Evolutionary conservation across 2,888 invertebrate genomes (phyloP), one percentile per base, ranked within the genome.

Genomic region (Andrena camellia): DNA sequence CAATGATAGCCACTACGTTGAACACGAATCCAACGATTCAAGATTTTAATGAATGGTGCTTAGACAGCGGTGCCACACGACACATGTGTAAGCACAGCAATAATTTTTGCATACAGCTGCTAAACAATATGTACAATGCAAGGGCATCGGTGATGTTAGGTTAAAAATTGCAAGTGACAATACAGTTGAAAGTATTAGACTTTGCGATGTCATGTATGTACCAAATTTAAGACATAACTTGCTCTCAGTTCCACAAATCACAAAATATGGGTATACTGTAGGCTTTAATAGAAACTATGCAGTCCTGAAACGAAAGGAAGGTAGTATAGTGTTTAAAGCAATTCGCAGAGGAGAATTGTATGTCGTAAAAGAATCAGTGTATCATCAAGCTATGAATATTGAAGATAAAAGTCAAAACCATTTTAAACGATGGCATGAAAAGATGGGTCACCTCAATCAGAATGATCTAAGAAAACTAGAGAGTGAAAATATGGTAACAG

Each of bases 41-140:
- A 64, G 3, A 64, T 48, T 64, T 64, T 64, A n/a, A 64, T 64
- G 63, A 64, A 64, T 64, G 63, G 42, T 64, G 63, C 2, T 64
- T 64, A 17, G 42, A 64, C 63, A 64, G 42, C 23, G 42, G 42
- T 42, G 63, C 63, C 26, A 64, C 63, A 64, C 23, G 63, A 42
- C 48, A 64, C 48, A 64, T 26, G 26, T 64, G 64, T 48, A 48
- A 64, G 64, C 42, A 64, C 35, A 64, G 26, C 64, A 35, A 77
- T 59, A 69, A 59, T 20, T 69, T 48, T 29, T 69, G 42, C 48
- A 42, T 42, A 69, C 42, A 0, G 69, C 59, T 42, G 26, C 35
- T 69, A 42, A 69, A 42, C 35, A 59, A 1, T 42, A 17, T 33
- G 69, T 59, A 59, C 10, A 69, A 26, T 35, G n/a, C 17, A 59